Conservation (phyloP, 2,888 invertebrate species). For the Cosmia trapezina region DNA sequence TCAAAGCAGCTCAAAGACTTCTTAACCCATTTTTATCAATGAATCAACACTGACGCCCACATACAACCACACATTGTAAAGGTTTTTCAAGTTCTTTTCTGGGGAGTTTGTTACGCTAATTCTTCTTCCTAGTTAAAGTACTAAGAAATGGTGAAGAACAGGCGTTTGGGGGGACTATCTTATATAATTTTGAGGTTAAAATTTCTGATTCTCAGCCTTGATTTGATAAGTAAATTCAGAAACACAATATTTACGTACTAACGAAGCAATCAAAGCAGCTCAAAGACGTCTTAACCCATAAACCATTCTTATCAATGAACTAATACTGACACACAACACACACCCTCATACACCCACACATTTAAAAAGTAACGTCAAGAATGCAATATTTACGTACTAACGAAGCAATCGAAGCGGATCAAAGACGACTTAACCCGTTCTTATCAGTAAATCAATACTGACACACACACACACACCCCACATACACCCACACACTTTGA, state of each 20-base stretch:
- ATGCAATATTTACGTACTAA: not conserved
- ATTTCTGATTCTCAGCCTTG: no score
- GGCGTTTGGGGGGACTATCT: no score
- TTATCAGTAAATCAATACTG: conserved; percentile 37
- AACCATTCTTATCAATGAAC: no score
- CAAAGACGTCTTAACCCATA: no score
- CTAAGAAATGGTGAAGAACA: no score
- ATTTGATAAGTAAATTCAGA: no score
- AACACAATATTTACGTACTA: not conserved
- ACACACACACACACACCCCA: not conserved
- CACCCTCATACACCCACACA: not conserved
- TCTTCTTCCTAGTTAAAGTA: no score
- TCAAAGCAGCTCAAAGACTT: not conserved
- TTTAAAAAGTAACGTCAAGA: not conserved
- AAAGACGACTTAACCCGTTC: conserved; percentile 6
- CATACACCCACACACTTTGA: conserved; percentile 14
- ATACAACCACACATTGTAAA: no score
- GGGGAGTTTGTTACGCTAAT: no score
- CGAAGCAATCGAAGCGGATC: conserved; percentile 1
- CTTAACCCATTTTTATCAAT: no score
- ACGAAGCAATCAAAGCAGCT: not conserved
- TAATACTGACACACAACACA: not conserved
- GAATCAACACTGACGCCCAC: not conserved
- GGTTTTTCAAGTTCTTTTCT: no score
- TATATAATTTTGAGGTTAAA: no score